Evolutionary conservation across 2,113 vertebrate genomes (phyloP), one percentile per base, ranked within the genome.

Genomic region (Xiphorhynchus elegans): DNA sequence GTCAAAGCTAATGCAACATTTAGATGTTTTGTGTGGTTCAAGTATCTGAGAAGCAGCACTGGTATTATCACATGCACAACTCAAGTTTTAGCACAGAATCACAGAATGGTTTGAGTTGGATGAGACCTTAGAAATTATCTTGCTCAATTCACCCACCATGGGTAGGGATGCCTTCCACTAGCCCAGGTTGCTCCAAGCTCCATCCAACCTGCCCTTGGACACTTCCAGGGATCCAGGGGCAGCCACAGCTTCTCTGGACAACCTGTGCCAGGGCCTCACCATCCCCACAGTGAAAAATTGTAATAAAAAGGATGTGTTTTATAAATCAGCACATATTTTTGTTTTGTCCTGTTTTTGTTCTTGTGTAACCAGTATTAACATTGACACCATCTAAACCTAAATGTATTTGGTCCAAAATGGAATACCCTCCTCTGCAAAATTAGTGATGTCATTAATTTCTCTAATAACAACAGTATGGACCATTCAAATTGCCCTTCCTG

Each of bases 201-300:
- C 0, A 0, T 40, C 25, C 47, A 55, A 0, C 39, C 55, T 49
- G 46, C 13, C 7, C 70, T 31, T 60, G 53, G 40, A 2, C n/a
- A 47, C 19, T 53, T 0, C 9, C 63, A 69, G n/a, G 29, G n/a
- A 62, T 40, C 11, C 53, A 55, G 40, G 17, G 25, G 25, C 55
- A 76, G 29, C 11, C n/a, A 31, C 62, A 83, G 13, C 19, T 53
- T 0, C 62, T 3, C 53, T 60, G 46, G 5, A 4, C 1, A 82
- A 0, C 13, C n/a, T 31, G 13, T 25, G n/a, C 3, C 46, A 60
- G 8, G 1, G 13, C 19, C 46, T 31, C 2, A 0, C 13, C 14
- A 53, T 3, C 17, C 6, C 53, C 25, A 21, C 20, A 47, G 17
- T 7, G 47, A 62, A 35, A 75, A 53, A 75, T 0, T 24, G 12